These are phyloP conservation scores for Caenorhabditis angaria DNA, from an alignment of 2,888 invertebrate genomes.

Conservation along the genomic window DNA sequence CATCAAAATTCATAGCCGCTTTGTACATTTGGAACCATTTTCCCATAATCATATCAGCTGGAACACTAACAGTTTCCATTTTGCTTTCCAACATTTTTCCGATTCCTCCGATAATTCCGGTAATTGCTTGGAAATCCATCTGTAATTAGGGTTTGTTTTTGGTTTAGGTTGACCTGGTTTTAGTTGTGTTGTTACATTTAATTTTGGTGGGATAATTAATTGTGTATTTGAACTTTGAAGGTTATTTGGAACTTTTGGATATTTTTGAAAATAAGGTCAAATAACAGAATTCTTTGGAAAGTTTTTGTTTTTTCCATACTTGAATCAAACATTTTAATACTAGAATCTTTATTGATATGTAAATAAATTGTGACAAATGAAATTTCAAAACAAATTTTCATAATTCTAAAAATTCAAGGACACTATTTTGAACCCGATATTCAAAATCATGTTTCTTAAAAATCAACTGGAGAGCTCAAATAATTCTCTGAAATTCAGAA, in stretches of 20 bases:
- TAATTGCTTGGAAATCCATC: conserved; percentile 71
- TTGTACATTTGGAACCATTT: conserved; percentile 72
- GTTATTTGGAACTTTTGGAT: background rate
- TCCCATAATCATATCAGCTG: conserved; percentile 70
- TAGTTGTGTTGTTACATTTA: background rate
- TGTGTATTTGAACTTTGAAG: background rate
- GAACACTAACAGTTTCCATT: conserved; percentile 70
- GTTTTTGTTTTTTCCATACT: too few species aligned
- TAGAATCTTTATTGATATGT: too few species aligned
- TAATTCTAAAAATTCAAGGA: too few species aligned
- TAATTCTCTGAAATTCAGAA: too few species aligned
- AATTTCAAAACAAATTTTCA: too few species aligned
- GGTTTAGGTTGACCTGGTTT: background rate
- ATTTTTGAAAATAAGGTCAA: background rate
- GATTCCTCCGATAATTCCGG: conserved; percentile 71
- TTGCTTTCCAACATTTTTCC: conserved; percentile 70
- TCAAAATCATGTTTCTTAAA: too few species aligned
- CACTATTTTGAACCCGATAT: too few species aligned
- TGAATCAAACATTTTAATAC: too few species aligned
- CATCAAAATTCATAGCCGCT: conserved; percentile 72
- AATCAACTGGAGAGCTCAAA: too few species aligned
- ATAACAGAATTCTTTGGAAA: background rate
- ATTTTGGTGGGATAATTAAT: background rate
- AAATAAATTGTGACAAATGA: too few species aligned
- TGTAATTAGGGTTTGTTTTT: conserved; percentile 53